Base-by-base conservation (phyloP, 1,140 invertebrate species). In the Calosoma granatense region DNA sequence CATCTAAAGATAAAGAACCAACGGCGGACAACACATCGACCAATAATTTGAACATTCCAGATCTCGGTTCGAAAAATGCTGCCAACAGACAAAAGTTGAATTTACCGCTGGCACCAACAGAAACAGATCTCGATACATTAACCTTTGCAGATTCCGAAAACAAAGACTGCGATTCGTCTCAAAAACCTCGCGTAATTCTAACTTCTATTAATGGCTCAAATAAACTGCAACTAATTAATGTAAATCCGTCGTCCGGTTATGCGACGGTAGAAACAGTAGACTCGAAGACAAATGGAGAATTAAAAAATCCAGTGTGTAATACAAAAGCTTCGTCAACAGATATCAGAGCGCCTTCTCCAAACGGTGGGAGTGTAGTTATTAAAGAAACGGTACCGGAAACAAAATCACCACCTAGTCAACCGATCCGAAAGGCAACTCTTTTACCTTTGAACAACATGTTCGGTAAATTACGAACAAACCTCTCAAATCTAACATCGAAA, bases 401-500 rank as follows among this genome's bases (percentile, higher is more conserved):
- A 60, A 63, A 57, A 67, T 58, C 58, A 65, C 69, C 61, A 58
- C 65, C 36, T 64, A 63, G 15, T 20, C 67, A 71, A 53, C 70
- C 68, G n/a, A 64, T 67, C 20, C 66, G 73, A 43, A 80, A 78
- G 65, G 67, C 74, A 20, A 72, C 73, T 43, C 62, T 78, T 47
- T 70, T 79, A 60, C 81, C 77, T 4, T 76, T 76, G 30, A 82
- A 82, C 61, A 81, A 75, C 65, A 75, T 85, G 69, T 77, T 84
- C 61, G 82, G 80, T 56, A 80, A 77, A 72, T 67, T 84, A 22
- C 81, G 81, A 70, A 79, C 77, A 22, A 82, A 81, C 26, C 64
- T 83, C 51, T 76, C 76, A 26, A 72, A 78, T 62, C 66, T 74
- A 20, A 77, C 59, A n/a, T 47, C 56, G 14, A 63, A 26, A 60